Conservation (phyloP, 2,113 vertebrate genomes). For the Steatornis caripensis region DNA sequence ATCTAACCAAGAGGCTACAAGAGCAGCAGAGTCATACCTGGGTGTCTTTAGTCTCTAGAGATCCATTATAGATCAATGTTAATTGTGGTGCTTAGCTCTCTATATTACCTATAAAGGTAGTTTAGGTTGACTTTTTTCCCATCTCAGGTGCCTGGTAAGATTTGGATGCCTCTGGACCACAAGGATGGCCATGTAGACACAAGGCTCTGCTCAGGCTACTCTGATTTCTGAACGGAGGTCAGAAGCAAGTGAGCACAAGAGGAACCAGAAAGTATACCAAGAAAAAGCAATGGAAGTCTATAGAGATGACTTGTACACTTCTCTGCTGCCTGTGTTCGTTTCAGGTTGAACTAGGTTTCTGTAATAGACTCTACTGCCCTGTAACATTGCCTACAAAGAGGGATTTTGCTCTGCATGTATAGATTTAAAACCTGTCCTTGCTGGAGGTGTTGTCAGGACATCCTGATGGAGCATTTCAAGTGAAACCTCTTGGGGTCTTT, state of each 20-base stretch:
- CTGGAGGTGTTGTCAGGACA: neutral
- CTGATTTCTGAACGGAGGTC: neutral
- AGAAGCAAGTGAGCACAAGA: neutral
- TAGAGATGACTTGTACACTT: neutral
- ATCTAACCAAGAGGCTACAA: neutral
- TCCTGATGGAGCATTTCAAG: neutral
- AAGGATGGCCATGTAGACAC: neutral
- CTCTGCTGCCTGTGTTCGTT: neutral
- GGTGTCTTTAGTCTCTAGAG: neutral
- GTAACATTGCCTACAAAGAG: neutral
- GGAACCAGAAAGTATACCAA: neutral
- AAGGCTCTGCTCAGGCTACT: neutral
- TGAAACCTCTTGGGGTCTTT: neutral
- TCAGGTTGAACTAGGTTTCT: neutral
- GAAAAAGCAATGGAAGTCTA: neutral
- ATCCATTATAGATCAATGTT: neutral
- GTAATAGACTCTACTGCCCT: neutral
- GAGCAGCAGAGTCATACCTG: neutral
- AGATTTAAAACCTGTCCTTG: neutral
- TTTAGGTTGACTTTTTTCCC: neutral
- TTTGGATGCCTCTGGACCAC: neutral
- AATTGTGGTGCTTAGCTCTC: neutral
- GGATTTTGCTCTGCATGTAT: neutral
- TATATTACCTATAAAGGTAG: neutral
- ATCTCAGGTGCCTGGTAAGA: neutral